A percentile compares a stretch with the other conserved stretches of the same genome.
These are phyloP conservation scores for Protosalanx chinensis DNA, from an alignment of 2,797 vertebrate species.

Conservation along the genomic window DNA sequence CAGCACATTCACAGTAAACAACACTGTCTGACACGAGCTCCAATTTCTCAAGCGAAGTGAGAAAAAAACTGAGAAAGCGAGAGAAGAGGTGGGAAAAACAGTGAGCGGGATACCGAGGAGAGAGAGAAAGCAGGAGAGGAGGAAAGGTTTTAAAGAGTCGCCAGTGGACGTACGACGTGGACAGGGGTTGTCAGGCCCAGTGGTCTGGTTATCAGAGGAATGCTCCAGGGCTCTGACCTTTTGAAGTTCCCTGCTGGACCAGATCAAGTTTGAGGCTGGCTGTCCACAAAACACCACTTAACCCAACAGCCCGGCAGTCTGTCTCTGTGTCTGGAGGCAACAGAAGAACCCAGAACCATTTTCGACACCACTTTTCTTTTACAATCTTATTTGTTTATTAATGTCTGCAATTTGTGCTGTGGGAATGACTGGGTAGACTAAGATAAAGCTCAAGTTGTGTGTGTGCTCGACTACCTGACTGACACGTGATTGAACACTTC, in stretches of 20 bases:
- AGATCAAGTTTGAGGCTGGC: slow-evolving; percentile 8
- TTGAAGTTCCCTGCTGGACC: slow-evolving; percentile 16
- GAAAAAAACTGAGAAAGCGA: not conserved
- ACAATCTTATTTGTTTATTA: too few species aligned
- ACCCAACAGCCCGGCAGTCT: not conserved
- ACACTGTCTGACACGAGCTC: not conserved
- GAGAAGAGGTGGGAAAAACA: not conserved
- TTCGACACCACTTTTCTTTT: too few species aligned
- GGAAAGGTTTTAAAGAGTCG: not conserved
- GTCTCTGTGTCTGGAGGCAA: slow-evolving; percentile 7
- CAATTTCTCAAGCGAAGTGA: not conserved
- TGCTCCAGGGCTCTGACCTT: slow-evolving; percentile 10
- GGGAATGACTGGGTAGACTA: too few species aligned
- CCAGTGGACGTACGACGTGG: not conserved
- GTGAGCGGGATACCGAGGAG: too few species aligned
- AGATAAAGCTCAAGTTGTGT: not conserved
- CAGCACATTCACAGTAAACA: slow-evolving; percentile 23
- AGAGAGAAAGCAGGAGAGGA: not conserved
- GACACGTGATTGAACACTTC: slow-evolving; percentile 18
- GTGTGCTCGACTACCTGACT: slow-evolving; percentile 19
- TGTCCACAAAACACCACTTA: not conserved
- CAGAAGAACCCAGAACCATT: too few species aligned
- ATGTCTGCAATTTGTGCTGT: too few species aligned
- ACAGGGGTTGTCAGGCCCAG: slow-evolving; percentile 5
- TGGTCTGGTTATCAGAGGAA: slow-evolving; percentile 18